A percentile compares a stretch with the other conserved stretches of the same genome.
These are phyloP conservation scores for Pilophorus perplexus DNA, from an alignment of 2,888 invertebrate genomes.

Conservation along the genomic window DNA sequence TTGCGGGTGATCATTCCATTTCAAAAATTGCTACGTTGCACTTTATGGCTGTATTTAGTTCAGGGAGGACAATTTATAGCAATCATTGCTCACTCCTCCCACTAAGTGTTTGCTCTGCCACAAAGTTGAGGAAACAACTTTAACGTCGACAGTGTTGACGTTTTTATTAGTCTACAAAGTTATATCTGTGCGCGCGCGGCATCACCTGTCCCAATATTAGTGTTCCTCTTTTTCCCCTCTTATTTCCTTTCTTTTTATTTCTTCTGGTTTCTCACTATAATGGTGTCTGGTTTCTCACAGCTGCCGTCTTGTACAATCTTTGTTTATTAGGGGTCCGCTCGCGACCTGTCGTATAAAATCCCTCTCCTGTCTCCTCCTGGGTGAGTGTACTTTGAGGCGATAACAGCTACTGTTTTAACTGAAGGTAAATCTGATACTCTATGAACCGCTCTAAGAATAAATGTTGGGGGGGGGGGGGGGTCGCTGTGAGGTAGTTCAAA, in stretches of 20 bases:
- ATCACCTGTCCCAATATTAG: conserved; percentile 6
- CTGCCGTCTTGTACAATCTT: conserved; percentile 30
- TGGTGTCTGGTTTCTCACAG: conserved; percentile 19
- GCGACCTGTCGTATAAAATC: conserved; percentile 32
- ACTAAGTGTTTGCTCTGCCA: too few species aligned
- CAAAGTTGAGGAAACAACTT: too few species aligned
- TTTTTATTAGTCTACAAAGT: background rate
- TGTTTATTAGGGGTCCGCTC: conserved; percentile 28
- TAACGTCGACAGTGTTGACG: background rate
- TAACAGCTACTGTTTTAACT: too few species aligned
- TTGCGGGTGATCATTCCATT: background rate
- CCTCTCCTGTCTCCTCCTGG: too few species aligned
- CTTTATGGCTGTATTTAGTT: background rate
- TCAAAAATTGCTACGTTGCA: background rate
- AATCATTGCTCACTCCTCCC: too few species aligned
- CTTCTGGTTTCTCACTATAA: background rate
- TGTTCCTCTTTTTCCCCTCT: background rate
- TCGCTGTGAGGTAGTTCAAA: too few species aligned
- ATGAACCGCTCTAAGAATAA: too few species aligned
- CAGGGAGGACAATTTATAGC: too few species aligned
- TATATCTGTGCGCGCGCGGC: conserved; percentile 1
- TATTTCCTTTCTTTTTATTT: background rate
- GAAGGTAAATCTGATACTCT: too few species aligned
- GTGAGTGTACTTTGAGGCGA: too few species aligned
- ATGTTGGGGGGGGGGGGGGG: too few species aligned